Percentiles rank a stretch among this genome's conserved stretches.
These are phyloP conservation scores for Chrysolophus pictus DNA, from an alignment of 2,797 vertebrate species.

Conservation along the genomic window DNA sequence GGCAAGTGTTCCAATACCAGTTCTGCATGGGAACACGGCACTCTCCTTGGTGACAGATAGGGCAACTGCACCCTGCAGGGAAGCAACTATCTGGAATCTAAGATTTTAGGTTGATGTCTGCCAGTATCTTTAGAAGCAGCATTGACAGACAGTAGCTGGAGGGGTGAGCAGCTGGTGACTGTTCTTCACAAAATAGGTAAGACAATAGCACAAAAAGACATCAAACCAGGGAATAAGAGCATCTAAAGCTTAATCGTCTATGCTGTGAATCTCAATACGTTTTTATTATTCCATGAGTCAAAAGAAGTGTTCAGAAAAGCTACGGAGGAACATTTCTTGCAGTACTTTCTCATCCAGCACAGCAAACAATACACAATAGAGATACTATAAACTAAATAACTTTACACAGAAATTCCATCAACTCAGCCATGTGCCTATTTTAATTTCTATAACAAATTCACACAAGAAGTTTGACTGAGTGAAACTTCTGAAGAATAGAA, in stretches of 20 bases:
- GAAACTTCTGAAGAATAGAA: conserved; percentile 39
- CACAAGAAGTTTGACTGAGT: conserved; percentile 1
- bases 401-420: conserved; percentile 60
- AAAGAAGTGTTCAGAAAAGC: conserved; percentile 57
- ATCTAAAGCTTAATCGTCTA: conserved; percentile 67
- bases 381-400: conserved; percentile 54
- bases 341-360: conserved; percentile 58
- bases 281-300: conserved; percentile 60
- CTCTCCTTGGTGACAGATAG: conserved; percentile 60
- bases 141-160: conserved; percentile 67
- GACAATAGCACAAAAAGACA: conserved; percentile 58
- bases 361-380: conserved; percentile 69
- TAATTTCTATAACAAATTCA: conserved; percentile 48
- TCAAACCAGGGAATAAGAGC: conserved; percentile 58
- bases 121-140: conserved; percentile 58
- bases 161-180: conserved; percentile 67
- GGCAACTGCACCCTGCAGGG: conserved; percentile 64
- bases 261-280: conserved; percentile 49
- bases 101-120: conserved; percentile 62
- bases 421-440: conserved; percentile 56
- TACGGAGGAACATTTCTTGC: conserved; percentile 41
- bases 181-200: conserved; percentile 67
- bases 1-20: not conserved
- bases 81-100: conserved; percentile 42
- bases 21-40: conserved; percentile 24